These are phyloP conservation scores for Macropus fuliginosus DNA, from an alignment of 2,797 vertebrate species.

Conservation along the genomic window DNA sequence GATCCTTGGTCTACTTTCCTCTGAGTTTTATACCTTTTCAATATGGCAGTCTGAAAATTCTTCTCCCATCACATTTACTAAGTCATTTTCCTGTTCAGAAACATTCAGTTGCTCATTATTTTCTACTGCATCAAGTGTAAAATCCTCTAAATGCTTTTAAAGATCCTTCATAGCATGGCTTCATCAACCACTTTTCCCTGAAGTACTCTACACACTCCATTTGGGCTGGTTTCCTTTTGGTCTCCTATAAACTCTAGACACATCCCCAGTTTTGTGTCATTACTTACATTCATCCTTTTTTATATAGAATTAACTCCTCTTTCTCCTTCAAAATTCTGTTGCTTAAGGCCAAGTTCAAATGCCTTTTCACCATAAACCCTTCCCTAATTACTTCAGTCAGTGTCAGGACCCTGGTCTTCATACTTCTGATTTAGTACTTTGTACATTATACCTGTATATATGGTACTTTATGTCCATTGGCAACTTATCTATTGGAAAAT, in stretches of 20 bases:
- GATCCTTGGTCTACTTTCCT: background rate
- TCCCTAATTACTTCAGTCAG: background rate
- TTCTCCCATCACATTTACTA: background rate
- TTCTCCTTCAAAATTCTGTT: background rate
- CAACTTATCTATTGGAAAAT: background rate
- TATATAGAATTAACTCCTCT: background rate
- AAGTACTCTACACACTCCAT: background rate
- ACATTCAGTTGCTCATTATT: background rate
- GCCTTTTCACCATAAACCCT: background rate
- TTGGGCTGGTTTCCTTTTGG: background rate
- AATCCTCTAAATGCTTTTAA: background rate
- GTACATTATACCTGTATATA: background rate
- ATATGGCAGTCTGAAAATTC: background rate
- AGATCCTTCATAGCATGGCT: background rate
- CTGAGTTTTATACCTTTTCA: background rate
- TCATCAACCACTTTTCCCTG: background rate
- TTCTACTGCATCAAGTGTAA: background rate
- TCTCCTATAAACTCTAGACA: background rate
- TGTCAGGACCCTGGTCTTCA: background rate
- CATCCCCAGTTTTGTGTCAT: background rate
- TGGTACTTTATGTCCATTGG: background rate
- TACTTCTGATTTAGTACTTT: background rate
- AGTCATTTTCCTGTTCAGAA: background rate
- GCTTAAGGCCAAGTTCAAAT: background rate
- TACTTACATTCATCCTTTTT: background rate